Base-by-base conservation (phyloP, 2,888 invertebrate species). In the Argyra leucocephala region DNA sequence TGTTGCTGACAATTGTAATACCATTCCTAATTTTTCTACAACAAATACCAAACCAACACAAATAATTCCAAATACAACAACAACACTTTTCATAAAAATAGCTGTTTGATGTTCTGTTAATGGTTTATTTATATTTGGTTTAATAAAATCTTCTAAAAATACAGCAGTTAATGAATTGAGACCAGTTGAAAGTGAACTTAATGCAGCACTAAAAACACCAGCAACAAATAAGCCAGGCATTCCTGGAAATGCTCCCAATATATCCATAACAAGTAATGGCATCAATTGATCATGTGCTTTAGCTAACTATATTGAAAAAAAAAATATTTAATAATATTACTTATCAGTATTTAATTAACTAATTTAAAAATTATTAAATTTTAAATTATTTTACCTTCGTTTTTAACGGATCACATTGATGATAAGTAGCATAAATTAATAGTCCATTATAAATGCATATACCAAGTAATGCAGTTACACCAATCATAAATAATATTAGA, bases 161-260 rank as follows among this genome's bases (percentile, higher is more conserved):
- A 91, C 89, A 10, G 90, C 90, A 1, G 91, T 85, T 86, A 91
- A 86, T 0, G 90, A 90, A 73, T 91, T 91, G 0, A 91, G 79
- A 0, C 89, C 90, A 15, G 91, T 91, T 0, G 91, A 91, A 75
- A 91, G 82, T 0, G 90, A 89, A 76, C 90, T 90, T 57, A 96
- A 80, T 1, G 94, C 91, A 10, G 93, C 95, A 78, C 93, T 93
- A 74, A 94, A 94, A 26, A 95, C 88, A 6, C 93, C 93, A 60
- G 94, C 91, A 0, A 94, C 87, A 74, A 95, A 94, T 0, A 95
- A 81, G 37, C 95, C 95, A 0, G 93, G 88, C 60, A 96, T 76
- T 0, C 94, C 94, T 0, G 91, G 91, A 67, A 86, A 82, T 62
- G 85, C 81, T 1, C 89, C 88, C 37, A 93, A 79, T 22, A 88